Percentiles rank a stretch among this genome's conserved stretches.
phyloP scores from a whole-genome alignment of 64 coral and sea anemone genomes.

The Trachythela sp. region DNA sequence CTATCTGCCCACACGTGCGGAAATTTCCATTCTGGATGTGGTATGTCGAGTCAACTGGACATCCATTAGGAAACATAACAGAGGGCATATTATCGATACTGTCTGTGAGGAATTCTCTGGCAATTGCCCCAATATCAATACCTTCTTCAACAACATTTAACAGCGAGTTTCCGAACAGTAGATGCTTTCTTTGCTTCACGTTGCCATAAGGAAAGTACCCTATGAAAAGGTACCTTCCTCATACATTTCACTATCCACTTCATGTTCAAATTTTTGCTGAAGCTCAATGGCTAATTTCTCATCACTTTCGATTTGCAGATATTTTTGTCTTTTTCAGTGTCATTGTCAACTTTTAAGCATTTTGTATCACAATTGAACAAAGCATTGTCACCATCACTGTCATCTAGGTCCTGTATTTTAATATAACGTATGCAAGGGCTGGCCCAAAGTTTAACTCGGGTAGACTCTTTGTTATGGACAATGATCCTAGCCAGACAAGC shows the following conservation, averaged over 20 bases:
- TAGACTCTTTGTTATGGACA: too few relatives aligned
- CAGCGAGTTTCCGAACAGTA: slow-evolving; percentile 1
- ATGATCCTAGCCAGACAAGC: too few relatives aligned
- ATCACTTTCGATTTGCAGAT: not conserved
- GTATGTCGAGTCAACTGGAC: slow-evolving; percentile 15
- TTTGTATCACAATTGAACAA: not conserved
- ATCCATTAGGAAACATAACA: slow-evolving; percentile 34
- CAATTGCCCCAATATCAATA: slow-evolving; percentile 38
- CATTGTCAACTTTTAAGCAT: not conserved
- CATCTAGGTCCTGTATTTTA: not conserved
- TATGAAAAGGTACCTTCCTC: not conserved
- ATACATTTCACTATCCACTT: not conserved
- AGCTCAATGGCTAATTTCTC: not conserved
- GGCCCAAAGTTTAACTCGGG: too few relatives aligned
- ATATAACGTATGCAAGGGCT: too few relatives aligned
- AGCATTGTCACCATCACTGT: not conserved
- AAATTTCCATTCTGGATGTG: slow-evolving; percentile 40
- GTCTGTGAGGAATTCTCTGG: slow-evolving; percentile 27
- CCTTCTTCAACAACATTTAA: slow-evolving; percentile 36
- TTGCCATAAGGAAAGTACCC: slow-evolving; percentile 34
- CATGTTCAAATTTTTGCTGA: not conserved
- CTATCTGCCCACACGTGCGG: slow-evolving; percentile 23
- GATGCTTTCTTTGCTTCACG: slow-evolving; percentile 19
- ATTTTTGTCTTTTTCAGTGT: not conserved
- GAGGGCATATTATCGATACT: slow-evolving; percentile 11